phyloP scores from a whole-genome alignment of 1,140 invertebrate genomes.

The Harlomillsia oculata region DNA sequence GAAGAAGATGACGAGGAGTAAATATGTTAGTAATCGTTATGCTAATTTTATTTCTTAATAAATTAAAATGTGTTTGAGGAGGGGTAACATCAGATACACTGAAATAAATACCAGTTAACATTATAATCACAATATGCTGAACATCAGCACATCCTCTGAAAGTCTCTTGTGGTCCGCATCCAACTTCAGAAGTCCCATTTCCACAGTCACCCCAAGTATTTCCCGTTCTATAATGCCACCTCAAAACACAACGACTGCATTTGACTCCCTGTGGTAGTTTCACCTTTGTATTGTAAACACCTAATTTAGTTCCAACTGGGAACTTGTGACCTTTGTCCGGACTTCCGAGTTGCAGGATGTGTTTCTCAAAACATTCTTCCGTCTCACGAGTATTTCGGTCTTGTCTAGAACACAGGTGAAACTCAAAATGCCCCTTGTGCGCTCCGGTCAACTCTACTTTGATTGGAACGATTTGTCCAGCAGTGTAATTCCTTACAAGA shows the following conservation, averaged over 20 bases:
- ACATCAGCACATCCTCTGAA: conserved; percentile 41
- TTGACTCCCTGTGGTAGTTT: conserved; percentile 46
- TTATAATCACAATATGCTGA: neutral
- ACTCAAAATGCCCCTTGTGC: conserved; percentile 6
- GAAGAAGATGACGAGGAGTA: too few species aligned
- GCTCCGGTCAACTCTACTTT: neutral
- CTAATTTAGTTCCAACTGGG: conserved; percentile 34
- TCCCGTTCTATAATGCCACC: conserved; percentile 55
- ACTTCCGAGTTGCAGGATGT: conserved; percentile 44
- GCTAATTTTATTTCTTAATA: too few species aligned
- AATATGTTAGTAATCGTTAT: too few species aligned
- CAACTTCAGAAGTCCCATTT: conserved; percentile 32
- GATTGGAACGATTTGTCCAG: conserved; percentile 36
- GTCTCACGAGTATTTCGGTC: conserved; percentile 40
- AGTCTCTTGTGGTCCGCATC: conserved; percentile 40
- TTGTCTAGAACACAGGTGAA: neutral
- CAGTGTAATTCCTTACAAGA: conserved; percentile 41
- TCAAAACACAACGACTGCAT: conserved; percentile 55
- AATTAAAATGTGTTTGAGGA: too few species aligned
- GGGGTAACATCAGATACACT: too few species aligned
- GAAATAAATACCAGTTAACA: too few species aligned
- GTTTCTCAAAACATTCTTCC: conserved; percentile 50
- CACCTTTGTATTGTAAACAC: conserved; percentile 39
- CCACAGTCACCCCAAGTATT: conserved; percentile 36
- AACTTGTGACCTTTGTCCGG: conserved; percentile 38